Evolutionary conservation across 1,140 invertebrate genomes (phyloP).

Genomic region (Drosophila insularis): DNA sequence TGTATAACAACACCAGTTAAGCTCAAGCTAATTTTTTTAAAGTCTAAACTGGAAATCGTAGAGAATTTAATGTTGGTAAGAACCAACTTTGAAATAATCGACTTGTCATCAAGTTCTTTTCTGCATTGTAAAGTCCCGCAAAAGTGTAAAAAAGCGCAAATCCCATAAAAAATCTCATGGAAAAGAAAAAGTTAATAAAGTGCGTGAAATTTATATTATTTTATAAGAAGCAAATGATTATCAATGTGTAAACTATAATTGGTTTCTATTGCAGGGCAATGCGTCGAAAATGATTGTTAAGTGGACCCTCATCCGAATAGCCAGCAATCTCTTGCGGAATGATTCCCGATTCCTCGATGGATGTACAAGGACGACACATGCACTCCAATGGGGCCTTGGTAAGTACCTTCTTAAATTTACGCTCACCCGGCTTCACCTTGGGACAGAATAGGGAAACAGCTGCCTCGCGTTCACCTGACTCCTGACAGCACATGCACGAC

Average conservation of each 20-base stretch:
- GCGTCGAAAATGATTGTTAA: slow-evolving; percentile 88
- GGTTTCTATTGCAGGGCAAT: slow-evolving; percentile 82
- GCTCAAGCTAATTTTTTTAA: not conserved
- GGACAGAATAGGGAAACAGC: slow-evolving; percentile 94
- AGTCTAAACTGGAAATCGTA: no score
- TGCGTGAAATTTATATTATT: slow-evolving; percentile 56
- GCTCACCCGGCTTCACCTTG: slow-evolving; percentile 92
- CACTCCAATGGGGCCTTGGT: slow-evolving; percentile 96
- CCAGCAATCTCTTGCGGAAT: slow-evolving; percentile 95
- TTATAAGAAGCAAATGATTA: slow-evolving; percentile 39
- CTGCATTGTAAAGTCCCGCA: no score
- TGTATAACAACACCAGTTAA: not conserved
- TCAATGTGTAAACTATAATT: slow-evolving; percentile 6
- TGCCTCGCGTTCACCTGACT: slow-evolving; percentile 95
- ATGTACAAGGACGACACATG: slow-evolving; percentile 96
- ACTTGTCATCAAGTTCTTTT: no score
- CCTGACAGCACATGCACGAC: slow-evolving; percentile 97
- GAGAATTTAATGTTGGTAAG: no score
- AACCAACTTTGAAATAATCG: no score
- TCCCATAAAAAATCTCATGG: no score
- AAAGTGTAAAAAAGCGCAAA: no score
- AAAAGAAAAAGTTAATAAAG: no score
- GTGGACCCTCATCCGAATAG: slow-evolving; percentile 90
- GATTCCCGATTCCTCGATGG: slow-evolving; percentile 92
- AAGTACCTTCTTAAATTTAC: slow-evolving; percentile 93